These are phyloP conservation scores for Spatulosminthurus flaviceps DNA, from an alignment of 2,888 invertebrate species.

Conservation along the genomic window DNA sequence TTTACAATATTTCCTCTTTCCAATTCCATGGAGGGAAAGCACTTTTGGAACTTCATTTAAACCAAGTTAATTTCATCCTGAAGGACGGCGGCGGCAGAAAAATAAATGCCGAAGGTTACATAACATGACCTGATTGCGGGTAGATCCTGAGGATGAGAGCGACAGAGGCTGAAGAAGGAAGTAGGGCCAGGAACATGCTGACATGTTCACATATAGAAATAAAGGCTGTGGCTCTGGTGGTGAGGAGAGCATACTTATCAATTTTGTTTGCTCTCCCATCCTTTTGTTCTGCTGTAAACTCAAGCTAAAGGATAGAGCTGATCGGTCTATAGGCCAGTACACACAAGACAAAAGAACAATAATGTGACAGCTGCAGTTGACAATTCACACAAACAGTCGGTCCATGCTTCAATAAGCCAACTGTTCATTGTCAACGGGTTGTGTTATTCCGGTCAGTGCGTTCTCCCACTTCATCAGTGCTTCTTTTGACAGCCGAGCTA, in stretches of 20 bases:
- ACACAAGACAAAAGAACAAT: constrained; percentile 18
- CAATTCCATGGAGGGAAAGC: neutral
- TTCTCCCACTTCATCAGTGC: neutral
- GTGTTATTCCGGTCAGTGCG: neutral
- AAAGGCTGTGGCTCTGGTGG: too few relatives aligned
- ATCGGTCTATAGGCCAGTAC: neutral
- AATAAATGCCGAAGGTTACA: too few relatives aligned
- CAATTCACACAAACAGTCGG: neutral
- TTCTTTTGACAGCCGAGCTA: neutral
- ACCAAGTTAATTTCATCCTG: too few relatives aligned
- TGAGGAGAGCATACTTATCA: neutral
- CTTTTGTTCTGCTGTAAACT: constrained; percentile 5
- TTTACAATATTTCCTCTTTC: neutral
- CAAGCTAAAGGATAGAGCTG: neutral
- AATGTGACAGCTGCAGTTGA: constrained; percentile 10
- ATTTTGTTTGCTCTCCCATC: neutral
- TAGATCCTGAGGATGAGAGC: too few relatives aligned
- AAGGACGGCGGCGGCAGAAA: too few relatives aligned
- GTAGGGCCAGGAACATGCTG: too few relatives aligned
- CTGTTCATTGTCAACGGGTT: neutral
- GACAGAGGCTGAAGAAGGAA: too few relatives aligned
- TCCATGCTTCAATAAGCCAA: neutral
- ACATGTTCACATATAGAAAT: too few relatives aligned
- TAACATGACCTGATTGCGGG: too few relatives aligned
- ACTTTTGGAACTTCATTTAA: neutral